phyloP scores from a whole-genome alignment of 2,113 vertebrate genomes.

The Mixornis gularis region DNA sequence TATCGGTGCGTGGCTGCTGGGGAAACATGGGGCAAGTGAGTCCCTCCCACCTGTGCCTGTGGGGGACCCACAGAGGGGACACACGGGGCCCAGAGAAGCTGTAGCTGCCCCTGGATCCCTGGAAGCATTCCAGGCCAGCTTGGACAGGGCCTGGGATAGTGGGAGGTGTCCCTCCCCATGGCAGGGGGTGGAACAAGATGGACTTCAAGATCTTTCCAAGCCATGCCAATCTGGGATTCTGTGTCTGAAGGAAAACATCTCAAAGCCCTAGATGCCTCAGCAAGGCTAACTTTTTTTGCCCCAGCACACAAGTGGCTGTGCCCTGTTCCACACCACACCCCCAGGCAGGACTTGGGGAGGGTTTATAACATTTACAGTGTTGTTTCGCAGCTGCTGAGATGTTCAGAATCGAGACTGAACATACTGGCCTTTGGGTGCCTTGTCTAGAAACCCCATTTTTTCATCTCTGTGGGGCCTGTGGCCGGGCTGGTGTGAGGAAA shows the following conservation, averaged over 20 bases:
- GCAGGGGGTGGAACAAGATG: accelerated
- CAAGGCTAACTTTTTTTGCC: background rate
- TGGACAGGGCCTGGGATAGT: background rate
- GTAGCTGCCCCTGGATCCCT: background rate
- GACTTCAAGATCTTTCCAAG: background rate
- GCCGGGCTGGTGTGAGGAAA: background rate
- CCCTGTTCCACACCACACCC: background rate
- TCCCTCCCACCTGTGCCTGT: background rate
- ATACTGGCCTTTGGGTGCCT: background rate
- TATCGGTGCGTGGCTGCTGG: accelerated
- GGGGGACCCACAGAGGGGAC: accelerated
- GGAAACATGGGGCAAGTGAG: accelerated
- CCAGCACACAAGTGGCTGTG: background rate
- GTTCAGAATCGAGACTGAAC: background rate
- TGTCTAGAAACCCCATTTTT: background rate
- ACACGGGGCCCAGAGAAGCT: background rate
- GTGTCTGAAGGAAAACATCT: background rate
- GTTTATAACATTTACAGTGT: background rate
- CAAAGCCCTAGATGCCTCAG: background rate
- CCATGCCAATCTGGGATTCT: background rate
- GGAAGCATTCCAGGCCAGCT: background rate
- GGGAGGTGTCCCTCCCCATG: background rate
- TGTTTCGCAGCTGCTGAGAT: background rate
- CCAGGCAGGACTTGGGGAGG: background rate
- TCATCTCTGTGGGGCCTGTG: accelerated